Percentiles rank a stretch among this genome's conserved stretches.
These are phyloP conservation scores for Pogoniulus pusillus DNA, from an alignment of 2,797 vertebrate species.

Conservation along the genomic window DNA sequence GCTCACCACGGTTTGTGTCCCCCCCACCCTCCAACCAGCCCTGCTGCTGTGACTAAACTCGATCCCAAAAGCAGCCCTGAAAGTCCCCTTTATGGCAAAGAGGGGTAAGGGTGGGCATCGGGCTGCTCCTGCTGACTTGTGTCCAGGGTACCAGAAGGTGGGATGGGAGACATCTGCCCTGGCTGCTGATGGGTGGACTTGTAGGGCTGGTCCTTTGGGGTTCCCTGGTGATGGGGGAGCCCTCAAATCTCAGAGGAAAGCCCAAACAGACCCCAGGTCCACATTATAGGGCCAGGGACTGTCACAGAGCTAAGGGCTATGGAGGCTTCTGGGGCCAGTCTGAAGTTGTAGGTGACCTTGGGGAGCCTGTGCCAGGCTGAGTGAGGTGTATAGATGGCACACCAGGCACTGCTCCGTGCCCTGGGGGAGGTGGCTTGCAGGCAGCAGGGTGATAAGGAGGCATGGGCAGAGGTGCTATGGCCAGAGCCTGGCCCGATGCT, in stretches of 20 bases:
- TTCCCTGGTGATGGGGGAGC: not conserved
- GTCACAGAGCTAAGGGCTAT: not conserved
- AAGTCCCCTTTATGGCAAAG: not conserved
- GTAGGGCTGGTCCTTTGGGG: not conserved
- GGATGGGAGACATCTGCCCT: not conserved
- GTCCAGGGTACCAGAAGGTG: not conserved
- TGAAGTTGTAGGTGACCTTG: constrained; percentile 27
- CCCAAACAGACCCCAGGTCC: accelerated
- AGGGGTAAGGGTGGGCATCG: not conserved
- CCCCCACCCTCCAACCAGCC: not conserved
- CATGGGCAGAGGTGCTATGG: accelerated
- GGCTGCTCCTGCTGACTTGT: not conserved
- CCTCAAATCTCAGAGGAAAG: not conserved
- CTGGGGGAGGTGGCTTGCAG: not conserved
- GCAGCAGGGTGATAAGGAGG: not conserved
- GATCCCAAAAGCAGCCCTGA: not conserved
- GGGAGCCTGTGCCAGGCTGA: not conserved
- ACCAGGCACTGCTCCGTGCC: not conserved
- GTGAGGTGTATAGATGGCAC: not conserved
- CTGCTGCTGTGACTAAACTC: not conserved
- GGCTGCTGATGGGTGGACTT: not conserved
- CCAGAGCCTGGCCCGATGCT: not conserved
- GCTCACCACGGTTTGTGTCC: not conserved
- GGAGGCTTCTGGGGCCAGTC: not conserved
- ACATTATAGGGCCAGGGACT: accelerated